These are phyloP conservation scores for Miichthys miiuy DNA, from an alignment of 2,797 vertebrate genomes.

Conservation along the genomic window DNA sequence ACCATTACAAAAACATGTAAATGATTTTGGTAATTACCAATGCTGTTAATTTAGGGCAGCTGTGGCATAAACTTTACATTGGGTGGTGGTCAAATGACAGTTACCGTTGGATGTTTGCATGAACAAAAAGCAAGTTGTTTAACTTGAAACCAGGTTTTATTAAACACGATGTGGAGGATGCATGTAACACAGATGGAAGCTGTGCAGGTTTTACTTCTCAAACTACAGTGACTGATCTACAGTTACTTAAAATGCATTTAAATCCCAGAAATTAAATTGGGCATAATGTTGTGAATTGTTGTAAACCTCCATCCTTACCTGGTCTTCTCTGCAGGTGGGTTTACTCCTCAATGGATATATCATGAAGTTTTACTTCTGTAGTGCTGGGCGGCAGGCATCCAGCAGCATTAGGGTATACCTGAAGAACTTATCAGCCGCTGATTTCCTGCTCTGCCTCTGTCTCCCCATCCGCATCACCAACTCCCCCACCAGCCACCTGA, in stretches of 20 bases:
- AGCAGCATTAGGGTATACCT: slow-evolving; percentile 68
- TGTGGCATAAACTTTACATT: too few relatives aligned
- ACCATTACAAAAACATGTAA: too few relatives aligned
- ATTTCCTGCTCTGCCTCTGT: slow-evolving; percentile 71
- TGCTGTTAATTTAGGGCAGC: too few relatives aligned
- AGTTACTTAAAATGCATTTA: neutral
- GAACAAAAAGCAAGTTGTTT: too few relatives aligned
- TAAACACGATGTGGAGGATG: too few relatives aligned
- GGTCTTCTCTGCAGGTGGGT: slow-evolving; percentile 38
- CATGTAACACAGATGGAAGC: too few relatives aligned
- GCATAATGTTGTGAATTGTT: neutral
- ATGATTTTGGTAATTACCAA: too few relatives aligned
- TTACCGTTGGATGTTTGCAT: too few relatives aligned
- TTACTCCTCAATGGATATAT: slow-evolving; percentile 67
- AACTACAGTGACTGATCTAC: too few relatives aligned
- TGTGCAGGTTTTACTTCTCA: too few relatives aligned
- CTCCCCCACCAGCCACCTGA: neutral
- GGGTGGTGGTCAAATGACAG: neutral
- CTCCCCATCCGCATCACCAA: slow-evolving; percentile 67
- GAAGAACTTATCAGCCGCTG: slow-evolving; percentile 71
- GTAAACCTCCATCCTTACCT: neutral
- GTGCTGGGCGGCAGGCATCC: neutral
- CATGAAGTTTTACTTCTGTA: slow-evolving; percentile 71
- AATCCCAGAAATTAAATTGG: neutral
- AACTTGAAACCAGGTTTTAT: too few relatives aligned